These are phyloP conservation scores for Parelbella ahira DNA, from an alignment of 2,888 invertebrate genomes.

Conservation along the genomic window DNA sequence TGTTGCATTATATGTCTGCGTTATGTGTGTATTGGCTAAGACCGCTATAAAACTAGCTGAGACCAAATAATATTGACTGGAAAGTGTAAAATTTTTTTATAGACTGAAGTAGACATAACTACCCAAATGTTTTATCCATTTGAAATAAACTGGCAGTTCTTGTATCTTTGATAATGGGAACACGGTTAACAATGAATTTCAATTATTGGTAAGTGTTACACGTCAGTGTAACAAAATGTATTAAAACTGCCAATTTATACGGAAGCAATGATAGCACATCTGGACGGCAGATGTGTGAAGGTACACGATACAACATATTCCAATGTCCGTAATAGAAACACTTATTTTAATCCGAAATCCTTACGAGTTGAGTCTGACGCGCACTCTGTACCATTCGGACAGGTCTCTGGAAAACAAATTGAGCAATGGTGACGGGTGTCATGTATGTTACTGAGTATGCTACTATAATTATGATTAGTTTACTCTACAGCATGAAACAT, in stretches of 20 bases:
- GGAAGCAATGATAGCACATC: conserved; percentile 72
- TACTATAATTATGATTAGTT: conserved; percentile 9
- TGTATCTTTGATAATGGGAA: conserved; percentile 12
- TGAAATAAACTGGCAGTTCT: conserved; percentile 70
- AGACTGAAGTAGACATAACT: conserved; percentile 54
- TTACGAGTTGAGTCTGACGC: conserved; percentile 93
- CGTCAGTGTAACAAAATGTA: no score
- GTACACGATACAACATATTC: conserved; percentile 75
- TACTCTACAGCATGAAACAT: no score
- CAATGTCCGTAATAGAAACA: conserved; percentile 71
- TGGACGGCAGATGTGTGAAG: conserved; percentile 76
- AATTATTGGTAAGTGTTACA: no score
- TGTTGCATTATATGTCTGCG: conserved; percentile 18
- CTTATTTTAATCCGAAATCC: conserved; percentile 78
- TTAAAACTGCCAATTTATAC: conserved; percentile 70
- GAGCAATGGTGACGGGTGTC: conserved; percentile 66
- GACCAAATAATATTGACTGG: conserved; percentile 20
- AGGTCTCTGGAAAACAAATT: conserved; percentile 83
- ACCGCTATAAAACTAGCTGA: conserved; percentile 16
- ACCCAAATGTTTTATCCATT: conserved; percentile 45
- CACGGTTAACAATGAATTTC: no score
- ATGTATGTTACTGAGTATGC: conserved; percentile 48
- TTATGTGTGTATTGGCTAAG: conserved; percentile 21
- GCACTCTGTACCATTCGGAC: conserved; percentile 91
- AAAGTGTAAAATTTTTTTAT: conserved; percentile 35